Percentiles rank a stretch among this genome's conserved stretches.
These are phyloP conservation scores for Augiades crinisus DNA, from an alignment of 2,888 invertebrate species.

Conservation along the genomic window DNA sequence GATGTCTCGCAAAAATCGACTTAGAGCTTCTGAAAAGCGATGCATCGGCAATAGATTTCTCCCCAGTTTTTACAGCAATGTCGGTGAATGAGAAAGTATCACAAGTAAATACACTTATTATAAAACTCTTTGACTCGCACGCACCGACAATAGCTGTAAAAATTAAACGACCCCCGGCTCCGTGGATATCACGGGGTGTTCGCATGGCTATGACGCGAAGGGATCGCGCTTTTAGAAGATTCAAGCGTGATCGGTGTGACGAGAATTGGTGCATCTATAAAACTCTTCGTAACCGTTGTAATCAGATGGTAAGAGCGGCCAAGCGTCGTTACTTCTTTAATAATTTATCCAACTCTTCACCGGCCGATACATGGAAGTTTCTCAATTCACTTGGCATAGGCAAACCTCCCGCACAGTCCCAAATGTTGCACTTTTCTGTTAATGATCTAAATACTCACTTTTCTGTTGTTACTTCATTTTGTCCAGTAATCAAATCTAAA, in stretches of 20 bases:
- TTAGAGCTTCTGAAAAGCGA: neutral
- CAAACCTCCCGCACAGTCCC: neutral
- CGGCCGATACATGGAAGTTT: constrained; percentile 20
- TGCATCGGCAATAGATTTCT: neutral
- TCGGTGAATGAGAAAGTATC: constrained; percentile 8
- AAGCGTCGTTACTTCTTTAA: constrained; percentile 16
- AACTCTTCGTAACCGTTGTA: neutral
- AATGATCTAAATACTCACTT: neutral
- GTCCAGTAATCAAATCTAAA: neutral
- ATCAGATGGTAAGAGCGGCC: no score
- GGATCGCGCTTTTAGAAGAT: neutral
- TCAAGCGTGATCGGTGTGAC: constrained; percentile 2
- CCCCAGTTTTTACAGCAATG: neutral
- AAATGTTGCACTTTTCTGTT: neutral
- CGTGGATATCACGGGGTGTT: neutral
- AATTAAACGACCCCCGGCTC: neutral
- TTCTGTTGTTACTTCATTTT: neutral
- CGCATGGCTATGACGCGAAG: constrained; percentile 3
- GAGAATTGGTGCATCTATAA: constrained; percentile 1
- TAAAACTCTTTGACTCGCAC: constrained; percentile 1
- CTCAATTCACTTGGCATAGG: constrained; percentile 6
- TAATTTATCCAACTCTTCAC: constrained; percentile 8
- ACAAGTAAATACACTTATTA: no score
- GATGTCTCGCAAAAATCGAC: neutral
- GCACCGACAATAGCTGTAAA: neutral